A percentile compares a stretch with the other conserved stretches of the same genome.
Conservation (phyloP, 2,888 invertebrate species). For the Luffia ferchaultella region DNA sequence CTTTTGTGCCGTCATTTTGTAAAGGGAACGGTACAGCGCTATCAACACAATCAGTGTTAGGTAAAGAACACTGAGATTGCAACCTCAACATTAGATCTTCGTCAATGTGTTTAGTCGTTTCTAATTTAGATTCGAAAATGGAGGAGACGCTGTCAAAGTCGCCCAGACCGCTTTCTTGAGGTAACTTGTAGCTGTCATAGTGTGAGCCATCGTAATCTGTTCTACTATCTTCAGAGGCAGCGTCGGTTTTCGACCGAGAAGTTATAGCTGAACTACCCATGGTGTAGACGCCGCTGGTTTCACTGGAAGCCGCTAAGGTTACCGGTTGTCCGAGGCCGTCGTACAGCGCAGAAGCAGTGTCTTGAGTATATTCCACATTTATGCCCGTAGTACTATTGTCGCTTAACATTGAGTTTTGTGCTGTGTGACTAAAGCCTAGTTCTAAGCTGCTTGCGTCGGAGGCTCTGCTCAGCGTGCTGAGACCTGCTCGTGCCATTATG, state of each 20-base stretch:
- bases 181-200: conserved; percentile 65
- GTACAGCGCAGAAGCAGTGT: conserved; percentile 67
- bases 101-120: conserved; percentile 34
- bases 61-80: conserved; percentile 23
- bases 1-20: conserved; percentile 52
- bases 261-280: conserved; percentile 75
- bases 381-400: conserved; percentile 74
- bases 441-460: conserved; percentile 85
- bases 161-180: conserved; percentile 56
- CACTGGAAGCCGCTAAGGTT: conserved; percentile 76
- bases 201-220: conserved; percentile 58
- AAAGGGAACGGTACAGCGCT: conserved; percentile 38
- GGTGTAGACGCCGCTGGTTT: conserved; percentile 87
- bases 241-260: conserved; percentile 66
- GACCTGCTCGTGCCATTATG: conserved; percentile 70
- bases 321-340: conserved; percentile 57
- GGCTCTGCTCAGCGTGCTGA: conserved; percentile 66
- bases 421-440: conserved; percentile 85
- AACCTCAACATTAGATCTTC: conserved; percentile 23
- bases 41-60: conserved; percentile 60
- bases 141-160: conserved; percentile 60
- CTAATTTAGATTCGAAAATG: conserved; percentile 59
- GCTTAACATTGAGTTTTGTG: conserved; percentile 83
- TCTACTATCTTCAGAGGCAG: conserved; percentile 45
- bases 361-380: conserved; percentile 69